Evolutionary conservation across 2,888 invertebrate genomes (phyloP).

Genomic region (Drosophila aldrichi): DNA sequence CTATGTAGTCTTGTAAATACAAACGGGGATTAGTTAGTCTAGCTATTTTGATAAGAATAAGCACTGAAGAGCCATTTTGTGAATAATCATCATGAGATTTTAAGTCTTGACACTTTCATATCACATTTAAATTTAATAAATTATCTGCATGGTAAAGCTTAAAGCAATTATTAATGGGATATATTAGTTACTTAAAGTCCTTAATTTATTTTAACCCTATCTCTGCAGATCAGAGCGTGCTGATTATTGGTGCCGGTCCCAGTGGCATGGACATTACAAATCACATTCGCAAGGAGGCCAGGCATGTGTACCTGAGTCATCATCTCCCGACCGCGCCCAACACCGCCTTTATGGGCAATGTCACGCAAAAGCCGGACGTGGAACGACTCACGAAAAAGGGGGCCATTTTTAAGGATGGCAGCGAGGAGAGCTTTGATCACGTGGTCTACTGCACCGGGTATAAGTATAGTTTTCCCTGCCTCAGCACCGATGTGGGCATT

Average conservation of each 20-base stretch:
- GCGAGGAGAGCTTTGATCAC: constrained; percentile 88
- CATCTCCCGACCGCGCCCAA: constrained; percentile 86
- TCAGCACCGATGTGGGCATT: constrained; percentile 89
- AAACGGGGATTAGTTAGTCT: no score
- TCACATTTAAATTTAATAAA: background rate
- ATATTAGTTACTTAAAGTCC: background rate
- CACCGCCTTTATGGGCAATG: constrained; percentile 89
- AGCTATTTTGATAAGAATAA: constrained; percentile 6
- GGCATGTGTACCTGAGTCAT: constrained; percentile 89
- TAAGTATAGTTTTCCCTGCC: constrained; percentile 91
- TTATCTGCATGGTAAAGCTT: background rate
- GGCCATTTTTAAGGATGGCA: constrained; percentile 89
- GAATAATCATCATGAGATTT: background rate
- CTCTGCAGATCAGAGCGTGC: constrained; percentile 87
- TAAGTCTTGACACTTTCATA: no score
- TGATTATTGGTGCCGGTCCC: constrained; percentile 94
- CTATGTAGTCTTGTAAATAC: no score
- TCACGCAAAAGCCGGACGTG: constrained; percentile 89
- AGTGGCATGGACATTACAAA: constrained; percentile 92
- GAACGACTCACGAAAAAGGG: constrained; percentile 86
- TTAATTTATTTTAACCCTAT: constrained; percentile 42
- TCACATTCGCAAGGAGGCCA: constrained; percentile 88
- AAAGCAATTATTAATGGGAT: background rate
- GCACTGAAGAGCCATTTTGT: background rate
- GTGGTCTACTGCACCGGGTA: constrained; percentile 93